These are phyloP conservation scores for Notothenia rossii DNA, from an alignment of 2,113 vertebrate species.

Conservation along the genomic window DNA sequence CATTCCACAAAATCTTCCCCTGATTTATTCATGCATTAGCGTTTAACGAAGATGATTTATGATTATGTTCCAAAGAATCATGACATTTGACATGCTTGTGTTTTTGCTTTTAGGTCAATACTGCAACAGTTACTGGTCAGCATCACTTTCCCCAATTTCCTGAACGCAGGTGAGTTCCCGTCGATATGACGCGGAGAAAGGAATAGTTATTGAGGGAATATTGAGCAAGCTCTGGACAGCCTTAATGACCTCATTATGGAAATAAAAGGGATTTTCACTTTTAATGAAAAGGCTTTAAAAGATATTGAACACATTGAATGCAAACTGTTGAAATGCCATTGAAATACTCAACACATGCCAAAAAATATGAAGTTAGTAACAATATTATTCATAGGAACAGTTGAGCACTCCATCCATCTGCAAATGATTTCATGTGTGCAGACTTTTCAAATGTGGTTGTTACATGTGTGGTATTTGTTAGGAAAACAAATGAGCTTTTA, in stretches of 20 bases:
- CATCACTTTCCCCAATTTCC: slow-evolving; percentile 90
- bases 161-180: slow-evolving; percentile 91
- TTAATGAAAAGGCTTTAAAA: slow-evolving; percentile 25
- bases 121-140: slow-evolving; percentile 94
- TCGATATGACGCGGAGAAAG: slow-evolving; percentile 1
- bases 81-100: slow-evolving; percentile 13
- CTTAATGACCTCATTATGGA: slow-evolving; percentile 20
- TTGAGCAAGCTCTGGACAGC: not conserved
- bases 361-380: not conserved
- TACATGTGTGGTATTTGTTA: too few species aligned
- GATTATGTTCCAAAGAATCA: slow-evolving; percentile 26
- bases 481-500: too few species aligned
- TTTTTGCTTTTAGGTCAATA: slow-evolving; percentile 88
- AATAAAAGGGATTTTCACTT: slow-evolving; percentile 5
- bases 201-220: not conserved
- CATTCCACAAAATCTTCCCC: slow-evolving; percentile 61
- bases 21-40: slow-evolving; percentile 56
- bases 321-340: slow-evolving; percentile 10
- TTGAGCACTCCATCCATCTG: not conserved
- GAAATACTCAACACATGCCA: not conserved
- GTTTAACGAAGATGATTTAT: slow-evolving; percentile 22
- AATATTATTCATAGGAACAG: not conserved
- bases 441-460: too few species aligned
- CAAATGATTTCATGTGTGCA: not conserved
- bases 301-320: slow-evolving; percentile 19